phyloP scores from a whole-genome alignment of 1,140 invertebrate species.

The Phymorhynchus buccinoides region DNA sequence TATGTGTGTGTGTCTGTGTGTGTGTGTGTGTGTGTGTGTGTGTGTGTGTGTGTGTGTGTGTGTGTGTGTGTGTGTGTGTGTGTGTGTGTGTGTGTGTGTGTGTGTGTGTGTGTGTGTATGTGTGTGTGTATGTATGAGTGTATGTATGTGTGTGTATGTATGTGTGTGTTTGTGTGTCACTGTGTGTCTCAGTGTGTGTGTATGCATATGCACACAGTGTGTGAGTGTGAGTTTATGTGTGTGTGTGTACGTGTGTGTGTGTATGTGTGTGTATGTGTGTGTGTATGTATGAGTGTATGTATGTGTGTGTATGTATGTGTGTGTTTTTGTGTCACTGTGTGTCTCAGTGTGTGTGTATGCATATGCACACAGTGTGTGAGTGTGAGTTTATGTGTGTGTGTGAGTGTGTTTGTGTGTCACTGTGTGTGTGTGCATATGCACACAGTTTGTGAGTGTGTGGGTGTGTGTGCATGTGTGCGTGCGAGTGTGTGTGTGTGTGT shows the following conservation, averaged over 20 bases:
- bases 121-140: neutral
- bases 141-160: neutral
- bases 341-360: neutral
- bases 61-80: neutral
- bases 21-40: constrained; percentile 12
- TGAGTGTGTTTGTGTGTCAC: neutral
- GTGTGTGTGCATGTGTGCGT: neutral
- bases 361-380: neutral
- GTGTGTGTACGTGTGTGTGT: neutral
- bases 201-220: neutral
- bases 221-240: neutral
- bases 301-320: neutral
- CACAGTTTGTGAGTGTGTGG: neutral
- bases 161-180: neutral
- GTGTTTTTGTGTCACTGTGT: neutral
- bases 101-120: neutral
- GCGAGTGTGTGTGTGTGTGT: neutral
- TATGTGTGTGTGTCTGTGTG: neutral
- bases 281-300: neutral
- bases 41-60: neutral
- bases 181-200: neutral
- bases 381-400: constrained; percentile 1
- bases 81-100: neutral
- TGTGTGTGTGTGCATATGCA: neutral
- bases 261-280: neutral